Evolutionary conservation across 2,113 vertebrate genomes (phyloP).

Genomic region (Sterrhoptilus dennistouni): DNA sequence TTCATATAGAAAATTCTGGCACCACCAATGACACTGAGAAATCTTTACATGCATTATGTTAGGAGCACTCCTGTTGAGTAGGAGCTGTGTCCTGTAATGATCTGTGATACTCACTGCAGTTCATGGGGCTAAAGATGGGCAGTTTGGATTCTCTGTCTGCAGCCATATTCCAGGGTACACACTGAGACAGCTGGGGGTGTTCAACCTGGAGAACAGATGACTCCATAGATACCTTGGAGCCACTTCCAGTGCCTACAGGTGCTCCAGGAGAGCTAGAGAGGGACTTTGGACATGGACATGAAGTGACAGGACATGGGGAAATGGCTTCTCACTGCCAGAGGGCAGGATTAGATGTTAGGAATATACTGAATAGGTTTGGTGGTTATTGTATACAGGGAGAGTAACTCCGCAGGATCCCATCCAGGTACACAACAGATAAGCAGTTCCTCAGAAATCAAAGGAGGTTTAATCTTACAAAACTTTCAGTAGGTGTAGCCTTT

Average conservation of each 20-base stretch:
- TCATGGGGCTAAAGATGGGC: not conserved
- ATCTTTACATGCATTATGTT: accelerated
- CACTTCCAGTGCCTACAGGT: not conserved
- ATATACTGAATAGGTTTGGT: not conserved
- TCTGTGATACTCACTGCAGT: not conserved
- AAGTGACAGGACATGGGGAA: not conserved
- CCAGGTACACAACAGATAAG: not conserved
- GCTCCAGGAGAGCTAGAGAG: not conserved
- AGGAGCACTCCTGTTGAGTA: accelerated
- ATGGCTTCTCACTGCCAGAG: not conserved
- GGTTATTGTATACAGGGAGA: not conserved
- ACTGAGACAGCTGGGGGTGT: not conserved
- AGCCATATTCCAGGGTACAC: not conserved
- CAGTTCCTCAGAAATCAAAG: not conserved
- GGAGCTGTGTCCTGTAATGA: not conserved
- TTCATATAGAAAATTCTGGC: not conserved
- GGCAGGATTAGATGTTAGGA: not conserved
- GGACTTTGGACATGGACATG: not conserved
- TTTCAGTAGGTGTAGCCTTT: not conserved
- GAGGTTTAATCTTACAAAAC: not conserved
- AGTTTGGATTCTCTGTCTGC: not conserved
- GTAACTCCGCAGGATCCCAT: not conserved
- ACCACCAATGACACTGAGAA: not conserved
- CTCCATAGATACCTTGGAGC: not conserved
- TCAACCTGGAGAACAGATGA: not conserved